These are phyloP conservation scores for Cryptus viduatorius DNA, from an alignment of 2,888 invertebrate genomes.

Conservation along the genomic window DNA sequence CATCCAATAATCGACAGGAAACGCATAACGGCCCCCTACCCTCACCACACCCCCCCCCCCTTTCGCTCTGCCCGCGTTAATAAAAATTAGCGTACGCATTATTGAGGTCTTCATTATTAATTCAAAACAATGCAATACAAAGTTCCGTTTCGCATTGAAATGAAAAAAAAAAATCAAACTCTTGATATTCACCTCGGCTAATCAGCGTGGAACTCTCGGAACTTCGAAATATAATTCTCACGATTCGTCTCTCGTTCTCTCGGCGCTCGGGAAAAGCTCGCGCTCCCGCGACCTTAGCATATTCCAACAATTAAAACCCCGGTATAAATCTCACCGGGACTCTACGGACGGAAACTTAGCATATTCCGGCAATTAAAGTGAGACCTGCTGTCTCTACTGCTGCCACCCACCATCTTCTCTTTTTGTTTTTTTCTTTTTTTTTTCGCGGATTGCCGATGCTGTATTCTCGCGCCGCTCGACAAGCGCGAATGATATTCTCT, in stretches of 20 bases:
- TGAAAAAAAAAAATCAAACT: neutral
- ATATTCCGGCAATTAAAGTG: conserved; percentile 79
- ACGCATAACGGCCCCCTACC: no score
- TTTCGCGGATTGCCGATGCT: conserved; percentile 48
- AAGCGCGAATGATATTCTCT: conserved; percentile 56
- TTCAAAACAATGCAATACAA: neutral
- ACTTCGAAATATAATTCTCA: conserved; percentile 64
- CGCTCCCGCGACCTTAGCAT: conserved; percentile 67
- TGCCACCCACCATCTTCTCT: conserved; percentile 50
- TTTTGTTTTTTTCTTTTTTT: conserved; percentile 63
- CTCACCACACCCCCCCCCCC: no score
- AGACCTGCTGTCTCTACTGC: conserved; percentile 67
- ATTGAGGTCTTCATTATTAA: neutral
- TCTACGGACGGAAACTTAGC: conserved; percentile 75
- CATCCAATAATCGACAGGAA: no score
- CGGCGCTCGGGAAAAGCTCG: conserved; percentile 35
- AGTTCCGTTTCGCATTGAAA: neutral
- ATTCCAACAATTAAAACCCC: conserved; percentile 73
- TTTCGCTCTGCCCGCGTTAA: neutral
- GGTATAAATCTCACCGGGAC: conserved; percentile 77
- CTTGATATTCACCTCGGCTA: conserved; percentile 44
- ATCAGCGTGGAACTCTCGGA: conserved; percentile 42
- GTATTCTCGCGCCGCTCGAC: conserved; percentile 44
- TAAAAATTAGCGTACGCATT: conserved; percentile 10
- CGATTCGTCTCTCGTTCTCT: conserved; percentile 55